These are phyloP conservation scores for Papilio aristodemus DNA, from an alignment of 1,140 invertebrate genomes.

Conservation along the genomic window DNA sequence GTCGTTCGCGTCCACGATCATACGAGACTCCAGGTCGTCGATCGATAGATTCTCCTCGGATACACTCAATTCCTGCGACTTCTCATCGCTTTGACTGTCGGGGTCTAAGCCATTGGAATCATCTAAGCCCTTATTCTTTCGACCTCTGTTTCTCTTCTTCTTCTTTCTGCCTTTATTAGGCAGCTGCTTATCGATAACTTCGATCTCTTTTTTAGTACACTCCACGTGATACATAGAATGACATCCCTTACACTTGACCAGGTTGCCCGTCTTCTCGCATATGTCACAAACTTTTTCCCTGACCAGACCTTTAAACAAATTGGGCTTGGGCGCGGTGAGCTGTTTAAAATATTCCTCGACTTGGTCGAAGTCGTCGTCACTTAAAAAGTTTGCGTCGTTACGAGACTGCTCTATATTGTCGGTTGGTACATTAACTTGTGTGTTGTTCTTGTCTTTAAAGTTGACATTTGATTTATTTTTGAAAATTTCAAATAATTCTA, in stretches of 20 bases:
- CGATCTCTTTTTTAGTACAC: slow-evolving; percentile 65
- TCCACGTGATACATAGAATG: slow-evolving; percentile 79
- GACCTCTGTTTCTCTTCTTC: slow-evolving; percentile 60
- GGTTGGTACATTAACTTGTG: neutral
- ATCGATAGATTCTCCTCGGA: slow-evolving; percentile 57
- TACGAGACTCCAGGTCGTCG: slow-evolving; percentile 51
- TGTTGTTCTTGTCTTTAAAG: neutral
- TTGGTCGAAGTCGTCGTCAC: slow-evolving; percentile 48
- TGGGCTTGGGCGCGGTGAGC: slow-evolving; percentile 71
- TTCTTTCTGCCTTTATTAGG: slow-evolving; percentile 61
- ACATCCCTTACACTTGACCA: slow-evolving; percentile 85
- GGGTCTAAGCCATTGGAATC: slow-evolving; percentile 44
- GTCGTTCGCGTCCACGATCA: slow-evolving; percentile 56
- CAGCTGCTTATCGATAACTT: slow-evolving; percentile 46
- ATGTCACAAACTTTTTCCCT: slow-evolving; percentile 85
- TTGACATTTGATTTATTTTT: slow-evolving; percentile 41
- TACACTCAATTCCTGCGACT: slow-evolving; percentile 50
- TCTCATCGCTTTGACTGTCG: slow-evolving; percentile 64
- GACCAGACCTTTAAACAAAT: slow-evolving; percentile 82
- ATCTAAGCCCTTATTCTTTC: slow-evolving; percentile 53
- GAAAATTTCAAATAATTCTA: slow-evolving; percentile 59
- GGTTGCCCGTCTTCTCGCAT: slow-evolving; percentile 82
- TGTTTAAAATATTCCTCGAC: slow-evolving; percentile 66
- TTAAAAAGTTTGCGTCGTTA: slow-evolving; percentile 36
- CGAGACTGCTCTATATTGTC: slow-evolving; percentile 38